A percentile compares a stretch with the other conserved stretches of the same genome.
Conservation (phyloP, 2,797 vertebrate species). For the Pitangus sulphuratus region DNA sequence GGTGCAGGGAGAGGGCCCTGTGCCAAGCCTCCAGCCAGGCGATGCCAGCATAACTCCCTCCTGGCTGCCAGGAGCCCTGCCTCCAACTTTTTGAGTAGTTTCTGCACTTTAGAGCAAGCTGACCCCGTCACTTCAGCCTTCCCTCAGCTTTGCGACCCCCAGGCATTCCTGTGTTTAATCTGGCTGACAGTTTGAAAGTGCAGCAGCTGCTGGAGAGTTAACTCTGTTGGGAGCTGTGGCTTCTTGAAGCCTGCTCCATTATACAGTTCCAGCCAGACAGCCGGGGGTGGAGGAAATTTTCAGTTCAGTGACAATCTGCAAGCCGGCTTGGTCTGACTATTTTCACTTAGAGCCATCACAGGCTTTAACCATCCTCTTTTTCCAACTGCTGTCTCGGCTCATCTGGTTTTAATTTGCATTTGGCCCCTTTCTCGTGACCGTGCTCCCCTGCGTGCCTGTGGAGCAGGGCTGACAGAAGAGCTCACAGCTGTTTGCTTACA, state of each 20-base stretch:
- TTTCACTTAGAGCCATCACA: conserved; percentile 30
- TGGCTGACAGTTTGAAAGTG: not conserved
- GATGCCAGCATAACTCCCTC: not conserved
- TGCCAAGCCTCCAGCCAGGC: not conserved
- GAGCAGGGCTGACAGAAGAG: not conserved
- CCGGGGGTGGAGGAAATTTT: not conserved
- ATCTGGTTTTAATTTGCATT: conserved; percentile 69
- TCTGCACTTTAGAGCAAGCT: not conserved
- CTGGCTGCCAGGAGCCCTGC: rapidly evolving
- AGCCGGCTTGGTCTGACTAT: not conserved
- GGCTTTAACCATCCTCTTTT: not conserved
- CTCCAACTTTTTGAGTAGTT: not conserved
- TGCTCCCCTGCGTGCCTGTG: not conserved
- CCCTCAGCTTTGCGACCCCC: not conserved
- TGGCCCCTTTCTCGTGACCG: not conserved
- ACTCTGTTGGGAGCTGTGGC: not conserved
- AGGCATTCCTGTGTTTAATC: conserved; percentile 25
- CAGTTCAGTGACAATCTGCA: not conserved
- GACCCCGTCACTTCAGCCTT: not conserved
- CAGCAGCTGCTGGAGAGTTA: conserved; percentile 28
- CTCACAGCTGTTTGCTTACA: conserved; percentile 20
- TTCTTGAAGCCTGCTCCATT: not conserved
- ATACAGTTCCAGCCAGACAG: not conserved
- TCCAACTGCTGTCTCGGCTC: conserved; percentile 30
- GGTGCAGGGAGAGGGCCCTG: not conserved